Conservation (phyloP, 1,140 invertebrate species). For the Drosophila cardini region DNA sequence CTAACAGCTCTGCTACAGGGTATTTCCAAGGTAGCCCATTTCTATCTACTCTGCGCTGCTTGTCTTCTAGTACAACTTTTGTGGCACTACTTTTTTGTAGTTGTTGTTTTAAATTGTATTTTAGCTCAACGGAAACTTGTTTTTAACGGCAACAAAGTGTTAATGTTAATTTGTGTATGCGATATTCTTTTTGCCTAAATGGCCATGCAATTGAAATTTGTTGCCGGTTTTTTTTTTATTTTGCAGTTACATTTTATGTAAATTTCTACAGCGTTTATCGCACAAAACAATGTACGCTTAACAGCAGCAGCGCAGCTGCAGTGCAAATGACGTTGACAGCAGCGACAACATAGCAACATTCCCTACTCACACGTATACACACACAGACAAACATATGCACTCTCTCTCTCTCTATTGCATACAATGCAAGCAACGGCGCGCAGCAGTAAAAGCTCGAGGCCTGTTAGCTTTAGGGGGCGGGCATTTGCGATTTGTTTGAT, state of each 20-base stretch:
- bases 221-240: slow-evolving; percentile 34
- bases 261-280: slow-evolving; percentile 51
- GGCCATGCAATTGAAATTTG: slow-evolving; percentile 69
- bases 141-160: slow-evolving; percentile 64
- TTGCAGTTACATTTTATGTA: slow-evolving; percentile 53
- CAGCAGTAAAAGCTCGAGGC: slow-evolving; percentile 23
- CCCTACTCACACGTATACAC: slow-evolving; percentile 23
- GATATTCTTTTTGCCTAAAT: slow-evolving; percentile 61
- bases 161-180: slow-evolving; percentile 77
- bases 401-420: background rate
- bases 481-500: slow-evolving; percentile 46
- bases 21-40: slow-evolving; percentile 18
- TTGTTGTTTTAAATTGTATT: slow-evolving; percentile 28
- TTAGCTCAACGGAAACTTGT: slow-evolving; percentile 43
- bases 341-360: slow-evolving; percentile 21
- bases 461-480: slow-evolving; percentile 40
- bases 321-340: slow-evolving; percentile 14
- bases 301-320: slow-evolving; percentile 14
- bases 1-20: background rate
- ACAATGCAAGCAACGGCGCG: slow-evolving; percentile 29
- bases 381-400: slow-evolving; percentile 41
- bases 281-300: slow-evolving; percentile 36
- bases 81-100: slow-evolving; percentile 46
- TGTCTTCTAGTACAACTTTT: slow-evolving; percentile 27
- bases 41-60: slow-evolving; percentile 5